phyloP scores from a whole-genome alignment of 92 coral and sea anemone species.

The Plumapathes pennacea region DNA sequence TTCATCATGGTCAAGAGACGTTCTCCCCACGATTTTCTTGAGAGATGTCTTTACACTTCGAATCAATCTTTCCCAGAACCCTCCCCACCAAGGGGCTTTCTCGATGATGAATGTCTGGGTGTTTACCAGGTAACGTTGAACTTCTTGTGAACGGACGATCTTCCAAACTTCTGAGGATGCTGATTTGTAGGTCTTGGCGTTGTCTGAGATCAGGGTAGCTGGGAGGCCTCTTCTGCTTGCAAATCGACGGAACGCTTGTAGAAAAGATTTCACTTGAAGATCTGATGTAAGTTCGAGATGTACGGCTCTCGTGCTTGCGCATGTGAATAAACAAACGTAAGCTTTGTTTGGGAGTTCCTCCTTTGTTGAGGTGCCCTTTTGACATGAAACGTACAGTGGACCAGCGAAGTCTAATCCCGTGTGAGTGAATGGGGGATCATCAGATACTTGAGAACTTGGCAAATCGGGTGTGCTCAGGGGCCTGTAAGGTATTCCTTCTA shows the following conservation, averaged over 20 bases:
- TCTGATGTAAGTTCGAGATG: slow-evolving; percentile 41
- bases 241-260: slow-evolving; percentile 47
- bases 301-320: slow-evolving; percentile 44
- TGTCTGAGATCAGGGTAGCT: slow-evolving; percentile 54
- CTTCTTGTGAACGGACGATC: slow-evolving; percentile 45
- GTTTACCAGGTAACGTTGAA: slow-evolving; percentile 35
- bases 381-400: slow-evolving; percentile 13
- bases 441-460: slow-evolving; percentile 22
- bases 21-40: slow-evolving; percentile 44
- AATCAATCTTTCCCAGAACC: slow-evolving; percentile 62
- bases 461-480: slow-evolving; percentile 5
- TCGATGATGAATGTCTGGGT: slow-evolving; percentile 58
- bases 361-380: neutral
- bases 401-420: slow-evolving; percentile 61
- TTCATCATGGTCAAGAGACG: slow-evolving; percentile 37
- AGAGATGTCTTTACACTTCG: slow-evolving; percentile 45
- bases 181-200: slow-evolving; percentile 61
- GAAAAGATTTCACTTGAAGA: slow-evolving; percentile 33
- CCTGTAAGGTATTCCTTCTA: slow-evolving; percentile 9
- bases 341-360: slow-evolving; percentile 13
- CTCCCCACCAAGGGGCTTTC: slow-evolving; percentile 76
- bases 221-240: slow-evolving; percentile 56
- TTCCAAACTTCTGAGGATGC: slow-evolving; percentile 31
- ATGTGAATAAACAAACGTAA: slow-evolving; percentile 44
- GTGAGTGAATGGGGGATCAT: slow-evolving; percentile 52